These are phyloP conservation scores for Melanostoma scalare DNA, from an alignment of 2,888 invertebrate species.

Conservation along the genomic window DNA sequence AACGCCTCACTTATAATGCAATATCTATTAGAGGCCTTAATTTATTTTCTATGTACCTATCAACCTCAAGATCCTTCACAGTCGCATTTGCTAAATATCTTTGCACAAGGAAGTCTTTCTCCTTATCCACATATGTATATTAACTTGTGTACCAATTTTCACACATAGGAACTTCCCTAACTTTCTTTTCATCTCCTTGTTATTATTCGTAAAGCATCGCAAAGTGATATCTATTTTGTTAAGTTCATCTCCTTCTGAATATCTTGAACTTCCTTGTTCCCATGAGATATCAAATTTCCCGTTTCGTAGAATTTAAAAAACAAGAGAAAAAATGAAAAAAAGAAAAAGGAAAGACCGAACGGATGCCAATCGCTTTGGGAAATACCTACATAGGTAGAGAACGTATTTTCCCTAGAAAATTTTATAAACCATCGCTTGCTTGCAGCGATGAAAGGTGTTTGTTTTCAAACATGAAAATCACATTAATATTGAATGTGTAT, in stretches of 20 bases:
- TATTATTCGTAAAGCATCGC: conserved; percentile 23
- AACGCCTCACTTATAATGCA: too few relatives aligned
- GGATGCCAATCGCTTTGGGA: conserved; percentile 41
- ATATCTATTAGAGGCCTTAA: too few relatives aligned
- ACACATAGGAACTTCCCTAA: not conserved
- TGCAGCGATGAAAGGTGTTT: conserved; percentile 31
- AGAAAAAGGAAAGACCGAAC: conserved; percentile 24
- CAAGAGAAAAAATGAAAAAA: conserved; percentile 4
- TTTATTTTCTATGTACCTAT: too few relatives aligned
- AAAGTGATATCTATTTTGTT: conserved; percentile 27
- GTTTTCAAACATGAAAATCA: conserved; percentile 57
- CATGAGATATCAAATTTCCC: conserved; percentile 30
- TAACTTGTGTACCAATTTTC: not conserved
- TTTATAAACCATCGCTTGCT: conserved; percentile 24
- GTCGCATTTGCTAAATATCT: too few relatives aligned
- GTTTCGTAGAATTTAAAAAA: conserved; percentile 6
- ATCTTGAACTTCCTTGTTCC: conserved; percentile 25
- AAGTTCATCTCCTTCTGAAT: conserved; percentile 33
- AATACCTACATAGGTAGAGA: not conserved
- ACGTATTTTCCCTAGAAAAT: conserved; percentile 24
- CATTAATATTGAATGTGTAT: conserved; percentile 52
- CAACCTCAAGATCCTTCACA: too few relatives aligned
- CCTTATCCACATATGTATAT: not conserved
- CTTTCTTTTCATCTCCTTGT: not conserved
- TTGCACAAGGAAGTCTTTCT: too few relatives aligned